Evolutionary conservation across 1,140 invertebrate genomes (phyloP).

Genomic region (Galleria mellonella): DNA sequence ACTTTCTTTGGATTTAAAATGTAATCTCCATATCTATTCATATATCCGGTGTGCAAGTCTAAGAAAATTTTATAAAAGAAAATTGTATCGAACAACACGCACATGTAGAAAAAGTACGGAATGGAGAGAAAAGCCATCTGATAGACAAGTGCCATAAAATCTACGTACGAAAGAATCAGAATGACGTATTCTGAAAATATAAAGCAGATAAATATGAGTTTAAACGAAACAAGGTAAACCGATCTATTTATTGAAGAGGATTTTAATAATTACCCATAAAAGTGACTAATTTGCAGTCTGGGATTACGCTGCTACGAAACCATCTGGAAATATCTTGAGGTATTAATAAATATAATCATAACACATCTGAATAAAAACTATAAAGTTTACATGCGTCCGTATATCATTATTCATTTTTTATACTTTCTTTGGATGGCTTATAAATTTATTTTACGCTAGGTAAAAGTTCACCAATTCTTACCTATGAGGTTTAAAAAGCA

Average conservation of each 20-base stretch:
- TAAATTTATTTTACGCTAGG: background rate
- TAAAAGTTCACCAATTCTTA: slow-evolving; percentile 9
- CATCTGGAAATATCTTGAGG: slow-evolving; percentile 35
- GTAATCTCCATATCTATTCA: slow-evolving; percentile 65
- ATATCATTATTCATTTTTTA: too few relatives aligned
- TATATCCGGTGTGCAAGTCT: slow-evolving; percentile 52
- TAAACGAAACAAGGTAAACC: background rate
- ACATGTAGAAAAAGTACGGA: slow-evolving; percentile 44
- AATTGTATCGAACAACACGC: slow-evolving; percentile 37
- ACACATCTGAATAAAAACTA: too few relatives aligned
- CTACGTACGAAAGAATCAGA: slow-evolving; percentile 38
- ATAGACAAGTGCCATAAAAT: slow-evolving; percentile 58
- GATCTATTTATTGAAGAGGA: background rate
- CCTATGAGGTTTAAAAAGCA: slow-evolving; percentile 52
- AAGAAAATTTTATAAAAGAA: slow-evolving; percentile 55
- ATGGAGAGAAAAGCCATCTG: slow-evolving; percentile 60
- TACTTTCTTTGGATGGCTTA: too few relatives aligned
- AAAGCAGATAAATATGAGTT: slow-evolving; percentile 3
- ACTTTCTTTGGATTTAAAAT: slow-evolving; percentile 56
- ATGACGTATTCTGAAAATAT: slow-evolving; percentile 51
- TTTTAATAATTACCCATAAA: slow-evolving; percentile 36
- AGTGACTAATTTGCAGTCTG: slow-evolving; percentile 44
- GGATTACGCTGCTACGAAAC: slow-evolving; percentile 54
- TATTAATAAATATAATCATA: too few relatives aligned
- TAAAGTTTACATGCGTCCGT: too few relatives aligned